phyloP scores from a whole-genome alignment of 2,797 vertebrate species.

The Poeciliopsis gracilis region DNA sequence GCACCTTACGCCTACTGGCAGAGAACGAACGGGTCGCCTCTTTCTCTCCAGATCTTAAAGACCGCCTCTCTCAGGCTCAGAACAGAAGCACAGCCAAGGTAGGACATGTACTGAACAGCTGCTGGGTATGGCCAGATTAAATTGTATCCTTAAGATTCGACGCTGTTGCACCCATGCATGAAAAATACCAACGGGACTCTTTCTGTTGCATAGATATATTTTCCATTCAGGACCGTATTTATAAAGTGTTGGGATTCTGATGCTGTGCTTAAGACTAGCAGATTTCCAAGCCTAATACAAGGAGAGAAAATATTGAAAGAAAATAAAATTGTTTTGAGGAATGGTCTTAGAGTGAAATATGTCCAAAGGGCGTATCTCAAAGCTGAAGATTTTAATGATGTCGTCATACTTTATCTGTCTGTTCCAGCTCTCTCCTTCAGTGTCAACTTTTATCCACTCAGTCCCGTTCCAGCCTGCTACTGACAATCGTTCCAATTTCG shows the following conservation, averaged over 20 bases:
- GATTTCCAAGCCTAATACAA: not conserved
- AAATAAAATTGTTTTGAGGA: not conserved
- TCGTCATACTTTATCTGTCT: not conserved
- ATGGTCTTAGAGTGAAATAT: not conserved
- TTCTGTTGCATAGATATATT: not conserved
- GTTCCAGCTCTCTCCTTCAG: constrained; percentile 86
- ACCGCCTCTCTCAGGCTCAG: constrained; percentile 86
- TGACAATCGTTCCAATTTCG: constrained; percentile 96
- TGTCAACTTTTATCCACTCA: constrained; percentile 90
- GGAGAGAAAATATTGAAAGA: not conserved
- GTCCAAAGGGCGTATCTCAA: not conserved
- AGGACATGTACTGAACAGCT: constrained; percentile 10
- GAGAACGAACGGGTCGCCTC: constrained; percentile 93
- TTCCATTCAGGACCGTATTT: not conserved
- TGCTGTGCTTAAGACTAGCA: not conserved
- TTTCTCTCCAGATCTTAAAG: constrained; percentile 88
- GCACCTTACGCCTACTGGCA: constrained; percentile 90
- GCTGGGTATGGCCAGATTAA: not conserved
- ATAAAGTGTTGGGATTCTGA: not conserved
- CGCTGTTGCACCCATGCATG: not conserved
- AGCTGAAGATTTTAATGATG: not conserved
- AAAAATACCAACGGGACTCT: not conserved
- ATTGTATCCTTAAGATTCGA: not conserved
- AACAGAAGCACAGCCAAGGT: constrained; percentile 91
- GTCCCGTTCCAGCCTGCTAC: constrained; percentile 98